Base-by-base conservation (phyloP, 2,797 vertebrate genomes). In the Betta splendens region DNA sequence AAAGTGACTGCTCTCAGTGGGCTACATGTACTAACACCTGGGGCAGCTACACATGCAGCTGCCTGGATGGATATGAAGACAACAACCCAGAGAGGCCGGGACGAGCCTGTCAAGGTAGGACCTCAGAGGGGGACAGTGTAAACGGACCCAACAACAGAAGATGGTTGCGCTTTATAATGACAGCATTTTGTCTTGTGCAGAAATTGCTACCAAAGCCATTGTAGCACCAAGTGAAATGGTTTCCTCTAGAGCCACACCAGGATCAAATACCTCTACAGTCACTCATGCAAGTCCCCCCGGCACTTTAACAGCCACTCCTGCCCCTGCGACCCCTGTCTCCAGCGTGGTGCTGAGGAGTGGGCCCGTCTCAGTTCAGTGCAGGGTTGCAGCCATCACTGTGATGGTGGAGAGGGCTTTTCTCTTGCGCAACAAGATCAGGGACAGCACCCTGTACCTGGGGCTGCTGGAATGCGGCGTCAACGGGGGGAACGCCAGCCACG, bases 381-480 rank as follows among this genome's bases (percentile, higher is more conserved):
- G 84, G 35, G 62, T 67, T 0, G 84, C 83, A 42, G 87, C 80
- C 70, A 92, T 94, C 0, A 32, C 86, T 2, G 88, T 97, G 10
- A 33, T 78, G 2, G 49, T 98, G 46, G 69, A 78, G 32, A 94
- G 46, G 60, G 67, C 40, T 5, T 94, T 94, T 67, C 89, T 98
- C 64, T 33, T 16, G 55, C 77, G 58, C 46, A 64, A 82, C 26
- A 80, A 86, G 3, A 92, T 98, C 52, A 60, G 79, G 0, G 93
- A 85, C 56, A 59, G 46, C 0, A 75, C 91, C 0, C 73, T 99
- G 10, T 95, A 94, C 83, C 85, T 99, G 53, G 94, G 95, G 2
- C 53, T 55, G 15, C 80, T 69, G 1, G 69, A 17, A n/a, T 98
- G 97, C 80, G 90, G 81, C 0, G 66, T 91, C 39, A 94, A 81